Percentiles rank a stretch among this genome's conserved stretches.
These are phyloP conservation scores for Bothrops jararaca DNA, from an alignment of 2,113 vertebrate genomes.

Conservation along the genomic window DNA sequence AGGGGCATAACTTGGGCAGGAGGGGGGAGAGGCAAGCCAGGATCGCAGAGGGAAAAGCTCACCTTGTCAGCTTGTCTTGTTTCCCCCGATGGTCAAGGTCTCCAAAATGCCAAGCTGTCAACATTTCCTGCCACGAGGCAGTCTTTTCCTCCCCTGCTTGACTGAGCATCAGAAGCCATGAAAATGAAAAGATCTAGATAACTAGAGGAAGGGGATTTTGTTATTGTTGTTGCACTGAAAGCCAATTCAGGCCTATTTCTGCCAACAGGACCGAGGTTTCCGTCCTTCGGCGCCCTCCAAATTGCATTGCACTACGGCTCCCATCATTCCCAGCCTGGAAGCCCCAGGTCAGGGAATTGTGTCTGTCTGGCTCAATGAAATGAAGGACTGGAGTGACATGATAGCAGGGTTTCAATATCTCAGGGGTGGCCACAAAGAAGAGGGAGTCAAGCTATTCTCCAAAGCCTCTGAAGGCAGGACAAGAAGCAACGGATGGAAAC, in stretches of 20 bases:
- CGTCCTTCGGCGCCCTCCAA: not conserved
- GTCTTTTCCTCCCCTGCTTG: not conserved
- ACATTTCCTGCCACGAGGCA: not conserved
- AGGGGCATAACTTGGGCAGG: not conserved
- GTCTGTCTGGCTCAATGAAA: too few species aligned
- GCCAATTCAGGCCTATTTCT: not conserved
- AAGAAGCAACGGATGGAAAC: too few species aligned
- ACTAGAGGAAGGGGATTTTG: not conserved
- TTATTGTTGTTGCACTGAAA: not conserved
- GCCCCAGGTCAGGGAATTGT: too few species aligned
- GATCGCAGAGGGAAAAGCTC: not conserved
- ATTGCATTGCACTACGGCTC: not conserved
- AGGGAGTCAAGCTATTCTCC: too few species aligned
- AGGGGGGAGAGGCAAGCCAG: not conserved
- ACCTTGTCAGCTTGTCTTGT: not conserved
- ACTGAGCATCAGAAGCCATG: not conserved
- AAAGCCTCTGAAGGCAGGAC: too few species aligned
- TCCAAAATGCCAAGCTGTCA: not conserved
- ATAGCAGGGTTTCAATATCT: not conserved
- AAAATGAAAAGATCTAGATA: not conserved
- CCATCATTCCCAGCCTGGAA: not conserved
- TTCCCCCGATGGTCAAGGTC: not conserved
- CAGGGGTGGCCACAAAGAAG: not conserved
- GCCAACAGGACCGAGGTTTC: not conserved
- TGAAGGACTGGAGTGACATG: too few species aligned